Evolutionary conservation across 2,888 invertebrate genomes (phyloP).

Genomic region (Muschampia plurimacula): DNA sequence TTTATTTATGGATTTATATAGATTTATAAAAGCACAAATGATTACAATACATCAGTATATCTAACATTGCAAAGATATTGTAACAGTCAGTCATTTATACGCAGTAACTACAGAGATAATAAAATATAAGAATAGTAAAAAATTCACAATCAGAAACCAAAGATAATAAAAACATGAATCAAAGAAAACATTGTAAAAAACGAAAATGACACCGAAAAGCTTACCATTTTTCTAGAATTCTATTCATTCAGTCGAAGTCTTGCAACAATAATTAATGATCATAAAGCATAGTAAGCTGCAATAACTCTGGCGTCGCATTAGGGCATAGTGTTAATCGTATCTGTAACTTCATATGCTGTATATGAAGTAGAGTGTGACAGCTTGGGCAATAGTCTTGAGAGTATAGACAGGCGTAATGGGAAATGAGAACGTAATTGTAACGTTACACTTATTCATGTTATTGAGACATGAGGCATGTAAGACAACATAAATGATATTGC

Average conservation of each 20-base stretch:
- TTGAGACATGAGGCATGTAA: not conserved
- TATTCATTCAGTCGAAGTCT: not conserved
- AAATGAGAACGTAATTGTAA: slow-evolving; percentile 12
- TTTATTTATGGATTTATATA: no score
- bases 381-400: slow-evolving; percentile 28
- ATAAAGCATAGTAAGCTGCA: slow-evolving; percentile 3
- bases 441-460: not conserved
- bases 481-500: not conserved
- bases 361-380: slow-evolving; percentile 34
- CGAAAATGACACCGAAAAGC: no score
- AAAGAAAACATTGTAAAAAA: no score
- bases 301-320: slow-evolving; percentile 23
- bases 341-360: slow-evolving; percentile 28
- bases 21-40: no score
- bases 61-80: no score
- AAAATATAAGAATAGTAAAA: no score
- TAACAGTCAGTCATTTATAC: no score
- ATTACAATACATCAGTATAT: no score
- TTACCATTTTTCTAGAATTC: no score
- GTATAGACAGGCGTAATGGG: slow-evolving; percentile 11
- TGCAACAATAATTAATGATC: not conserved
- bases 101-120: no score
- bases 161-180: no score
- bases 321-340: slow-evolving; percentile 28
- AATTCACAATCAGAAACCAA: no score